Evolutionary conservation across 2,113 vertebrate genomes (phyloP).

Genomic region (Oryzias melastigma): DNA sequence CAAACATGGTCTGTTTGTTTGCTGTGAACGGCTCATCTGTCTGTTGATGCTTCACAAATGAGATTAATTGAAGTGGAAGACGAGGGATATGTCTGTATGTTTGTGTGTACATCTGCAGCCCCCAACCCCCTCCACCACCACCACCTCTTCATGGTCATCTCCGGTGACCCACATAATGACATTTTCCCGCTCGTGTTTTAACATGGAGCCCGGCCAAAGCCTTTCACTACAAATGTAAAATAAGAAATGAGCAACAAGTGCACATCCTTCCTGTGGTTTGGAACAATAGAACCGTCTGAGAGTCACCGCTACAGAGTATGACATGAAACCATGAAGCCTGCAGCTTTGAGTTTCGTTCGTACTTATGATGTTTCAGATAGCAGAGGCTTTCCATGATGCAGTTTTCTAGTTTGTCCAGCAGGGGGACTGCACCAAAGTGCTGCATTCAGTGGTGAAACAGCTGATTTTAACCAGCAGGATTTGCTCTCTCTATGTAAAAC

Average conservation of each 20-base stretch:
- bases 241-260: slow-evolving; percentile 32
- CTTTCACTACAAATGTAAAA: slow-evolving; percentile 32
- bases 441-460: slow-evolving; percentile 9
- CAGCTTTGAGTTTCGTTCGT: slow-evolving; percentile 23
- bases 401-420: slow-evolving; percentile 43
- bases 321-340: slow-evolving; percentile 13
- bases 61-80: slow-evolving; percentile 59
- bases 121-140: neutral
- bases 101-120: slow-evolving; percentile 18
- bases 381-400: slow-evolving; percentile 9
- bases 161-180: neutral
- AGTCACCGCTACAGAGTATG: slow-evolving; percentile 27
- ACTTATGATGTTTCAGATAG: slow-evolving; percentile 1
- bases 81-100: slow-evolving; percentile 34
- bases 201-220: slow-evolving; percentile 4
- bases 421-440: slow-evolving; percentile 49
- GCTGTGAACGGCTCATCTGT: slow-evolving; percentile 43
- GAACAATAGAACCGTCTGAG: slow-evolving; percentile 18
- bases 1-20: slow-evolving; percentile 12
- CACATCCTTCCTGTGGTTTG: slow-evolving; percentile 51
- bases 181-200: slow-evolving; percentile 18
- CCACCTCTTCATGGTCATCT: neutral
- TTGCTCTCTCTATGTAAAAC: slow-evolving; percentile 4
- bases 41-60: slow-evolving; percentile 57
- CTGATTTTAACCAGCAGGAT: neutral